A percentile compares a stretch with the other conserved stretches of the same genome.
Evolutionary conservation across 2,888 invertebrate genomes (phyloP).

Genomic region (Leptopilina drosophilae): DNA sequence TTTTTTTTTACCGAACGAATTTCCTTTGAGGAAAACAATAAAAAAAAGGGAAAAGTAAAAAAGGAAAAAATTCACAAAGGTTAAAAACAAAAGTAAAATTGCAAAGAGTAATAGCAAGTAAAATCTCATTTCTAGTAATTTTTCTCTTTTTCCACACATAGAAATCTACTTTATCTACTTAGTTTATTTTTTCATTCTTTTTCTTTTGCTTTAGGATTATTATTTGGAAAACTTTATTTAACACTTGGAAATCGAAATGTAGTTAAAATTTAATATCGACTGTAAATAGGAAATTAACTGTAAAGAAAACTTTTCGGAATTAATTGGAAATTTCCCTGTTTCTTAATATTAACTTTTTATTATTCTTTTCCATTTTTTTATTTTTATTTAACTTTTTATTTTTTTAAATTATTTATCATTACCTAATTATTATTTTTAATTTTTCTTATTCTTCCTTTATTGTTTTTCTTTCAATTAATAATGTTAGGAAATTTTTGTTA

Average conservation of each 20-base stretch:
- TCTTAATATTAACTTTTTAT: too few relatives aligned
- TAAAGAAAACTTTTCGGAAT: too few relatives aligned
- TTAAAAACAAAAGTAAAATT: constrained; percentile 28
- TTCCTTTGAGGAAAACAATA: constrained; percentile 29
- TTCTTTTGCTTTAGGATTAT: not conserved
- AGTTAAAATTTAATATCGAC: too few relatives aligned
- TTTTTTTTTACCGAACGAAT: constrained; percentile 29
- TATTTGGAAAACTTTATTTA: not conserved
- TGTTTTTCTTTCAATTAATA: too few relatives aligned
- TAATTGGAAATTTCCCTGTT: too few relatives aligned
- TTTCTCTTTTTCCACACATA: not conserved
- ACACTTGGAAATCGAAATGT: not conserved
- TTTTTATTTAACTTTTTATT: too few relatives aligned
- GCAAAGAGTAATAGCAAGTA: not conserved
- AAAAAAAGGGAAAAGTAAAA: not conserved
- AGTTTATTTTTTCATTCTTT: not conserved
- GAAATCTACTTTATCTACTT: not conserved
- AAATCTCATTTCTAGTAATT: constrained; percentile 5
- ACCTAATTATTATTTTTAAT: too few relatives aligned
- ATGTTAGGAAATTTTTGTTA: too few relatives aligned
- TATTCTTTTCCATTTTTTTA: not conserved
- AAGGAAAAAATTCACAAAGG: constrained; percentile 26
- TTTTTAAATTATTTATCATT: too few relatives aligned
- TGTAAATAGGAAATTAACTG: too few relatives aligned
- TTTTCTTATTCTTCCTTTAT: too few relatives aligned